Evolutionary conservation across 1,140 invertebrate species (phyloP).

Genomic region (Camponotus pennsylvanicus): DNA sequence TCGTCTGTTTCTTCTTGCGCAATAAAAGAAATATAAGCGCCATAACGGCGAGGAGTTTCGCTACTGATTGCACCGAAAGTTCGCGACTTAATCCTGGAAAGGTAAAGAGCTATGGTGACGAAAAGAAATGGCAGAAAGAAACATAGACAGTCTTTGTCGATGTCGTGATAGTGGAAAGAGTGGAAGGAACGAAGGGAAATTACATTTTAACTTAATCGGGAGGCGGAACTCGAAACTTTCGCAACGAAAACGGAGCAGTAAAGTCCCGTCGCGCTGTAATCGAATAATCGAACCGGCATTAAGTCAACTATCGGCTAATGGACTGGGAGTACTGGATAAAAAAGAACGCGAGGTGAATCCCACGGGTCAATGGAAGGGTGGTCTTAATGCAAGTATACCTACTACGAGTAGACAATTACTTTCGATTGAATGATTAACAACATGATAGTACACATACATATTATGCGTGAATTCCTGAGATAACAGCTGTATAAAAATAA

Average conservation of each 20-base stretch:
- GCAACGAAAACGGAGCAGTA: conserved; percentile 66
- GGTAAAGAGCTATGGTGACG: conserved; percentile 37
- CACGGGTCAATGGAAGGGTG: background rate
- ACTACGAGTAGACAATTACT: conserved; percentile 45
- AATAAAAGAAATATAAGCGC: conserved; percentile 74
- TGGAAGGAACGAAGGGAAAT: conserved; percentile 63
- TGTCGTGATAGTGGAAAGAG: background rate
- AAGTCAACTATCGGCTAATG: conserved; percentile 76
- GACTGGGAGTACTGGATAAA: conserved; percentile 66
- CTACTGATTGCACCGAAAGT: conserved; percentile 67
- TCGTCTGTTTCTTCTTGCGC: conserved; percentile 56
- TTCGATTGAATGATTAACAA: conserved; percentile 19
- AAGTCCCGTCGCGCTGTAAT: conserved; percentile 69
- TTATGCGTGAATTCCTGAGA: background rate
- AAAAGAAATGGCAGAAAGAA: conserved; percentile 46
- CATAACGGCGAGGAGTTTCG: conserved; percentile 52
- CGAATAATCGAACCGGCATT: conserved; percentile 73
- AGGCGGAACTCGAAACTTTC: conserved; percentile 73
- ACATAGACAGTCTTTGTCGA: conserved; percentile 32
- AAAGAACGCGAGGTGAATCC: conserved; percentile 60
- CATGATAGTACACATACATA: background rate
- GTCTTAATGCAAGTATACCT: conserved; percentile 16
- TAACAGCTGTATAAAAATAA: background rate
- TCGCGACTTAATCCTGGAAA: conserved; percentile 39
- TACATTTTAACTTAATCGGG: conserved; percentile 74